Conservation (phyloP, 2,113 vertebrate genomes). For the Corythaeola cristata region DNA sequence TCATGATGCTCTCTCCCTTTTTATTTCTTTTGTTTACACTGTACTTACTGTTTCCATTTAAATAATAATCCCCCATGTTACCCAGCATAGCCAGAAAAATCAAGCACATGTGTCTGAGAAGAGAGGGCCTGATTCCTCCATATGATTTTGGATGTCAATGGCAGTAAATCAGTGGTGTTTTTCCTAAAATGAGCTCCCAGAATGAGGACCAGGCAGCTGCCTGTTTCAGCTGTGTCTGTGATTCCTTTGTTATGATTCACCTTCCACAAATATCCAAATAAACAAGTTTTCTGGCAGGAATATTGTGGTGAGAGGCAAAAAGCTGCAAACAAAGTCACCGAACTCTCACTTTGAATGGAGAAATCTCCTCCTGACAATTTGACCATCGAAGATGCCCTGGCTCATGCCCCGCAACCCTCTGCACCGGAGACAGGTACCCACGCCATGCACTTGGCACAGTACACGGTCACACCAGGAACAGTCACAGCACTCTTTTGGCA, state of each 20-base stretch:
- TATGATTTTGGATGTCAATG: background rate
- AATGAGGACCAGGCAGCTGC: background rate
- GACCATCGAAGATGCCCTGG: background rate
- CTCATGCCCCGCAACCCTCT: accelerated
- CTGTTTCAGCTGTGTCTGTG: background rate
- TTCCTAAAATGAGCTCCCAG: background rate
- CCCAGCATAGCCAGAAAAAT: background rate
- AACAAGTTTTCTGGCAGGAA: slow-evolving; percentile 45
- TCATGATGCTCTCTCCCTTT: background rate
- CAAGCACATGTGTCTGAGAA: background rate
- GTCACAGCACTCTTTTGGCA: background rate
- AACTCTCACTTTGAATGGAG: background rate
- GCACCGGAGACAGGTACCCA: accelerated
- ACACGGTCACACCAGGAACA: background rate
- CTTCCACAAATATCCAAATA: slow-evolving; percentile 56
- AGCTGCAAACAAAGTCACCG: background rate
- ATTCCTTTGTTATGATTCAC: slow-evolving; percentile 64
- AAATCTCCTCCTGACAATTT: background rate
- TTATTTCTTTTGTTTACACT: background rate
- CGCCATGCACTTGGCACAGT: accelerated
- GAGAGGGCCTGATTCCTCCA: background rate
- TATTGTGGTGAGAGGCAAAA: background rate
- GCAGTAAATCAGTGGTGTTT: background rate
- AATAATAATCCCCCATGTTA: background rate
- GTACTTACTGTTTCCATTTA: background rate